Evolutionary conservation across 2,113 vertebrate species (phyloP).

Genomic region (Syrmaticus mikado): DNA sequence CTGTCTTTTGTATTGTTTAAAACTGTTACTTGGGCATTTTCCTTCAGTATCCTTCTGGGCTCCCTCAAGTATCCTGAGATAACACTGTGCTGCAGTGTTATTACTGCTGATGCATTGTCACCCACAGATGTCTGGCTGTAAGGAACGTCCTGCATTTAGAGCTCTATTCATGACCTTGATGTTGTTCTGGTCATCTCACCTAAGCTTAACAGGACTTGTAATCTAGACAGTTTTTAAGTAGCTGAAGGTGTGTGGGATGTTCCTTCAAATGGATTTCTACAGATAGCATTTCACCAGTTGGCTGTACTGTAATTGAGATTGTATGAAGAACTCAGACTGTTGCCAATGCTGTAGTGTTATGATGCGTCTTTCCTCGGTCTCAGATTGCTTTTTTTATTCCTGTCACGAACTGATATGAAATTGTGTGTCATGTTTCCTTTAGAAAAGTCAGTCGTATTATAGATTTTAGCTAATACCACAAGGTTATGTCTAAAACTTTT

Average conservation of each 20-base stretch:
- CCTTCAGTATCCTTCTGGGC: neutral
- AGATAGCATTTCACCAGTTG: neutral
- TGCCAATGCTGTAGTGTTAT: neutral
- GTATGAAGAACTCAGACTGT: neutral
- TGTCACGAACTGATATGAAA: neutral
- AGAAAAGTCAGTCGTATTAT: rapidly evolving
- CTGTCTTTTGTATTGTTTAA: neutral
- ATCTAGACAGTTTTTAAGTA: neutral
- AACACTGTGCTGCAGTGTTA: neutral
- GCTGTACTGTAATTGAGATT: rapidly evolving
- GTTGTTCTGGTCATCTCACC: neutral
- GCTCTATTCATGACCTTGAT: neutral
- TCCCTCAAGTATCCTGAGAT: neutral
- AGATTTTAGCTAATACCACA: neutral
- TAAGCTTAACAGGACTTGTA: neutral
- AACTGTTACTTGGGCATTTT: neutral
- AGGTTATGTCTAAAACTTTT: neutral
- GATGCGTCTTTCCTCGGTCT: neutral
- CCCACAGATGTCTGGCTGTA: neutral
- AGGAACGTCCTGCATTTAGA: neutral
- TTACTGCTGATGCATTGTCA: neutral
- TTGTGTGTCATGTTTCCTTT: neutral
- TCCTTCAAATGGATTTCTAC: neutral
- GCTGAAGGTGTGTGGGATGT: neutral
- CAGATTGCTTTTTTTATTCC: neutral